A percentile compares a stretch with the other conserved stretches of the same genome.
These are phyloP conservation scores for Xestia c-nigrum DNA, from an alignment of 2,888 invertebrate species.

Conservation along the genomic window DNA sequence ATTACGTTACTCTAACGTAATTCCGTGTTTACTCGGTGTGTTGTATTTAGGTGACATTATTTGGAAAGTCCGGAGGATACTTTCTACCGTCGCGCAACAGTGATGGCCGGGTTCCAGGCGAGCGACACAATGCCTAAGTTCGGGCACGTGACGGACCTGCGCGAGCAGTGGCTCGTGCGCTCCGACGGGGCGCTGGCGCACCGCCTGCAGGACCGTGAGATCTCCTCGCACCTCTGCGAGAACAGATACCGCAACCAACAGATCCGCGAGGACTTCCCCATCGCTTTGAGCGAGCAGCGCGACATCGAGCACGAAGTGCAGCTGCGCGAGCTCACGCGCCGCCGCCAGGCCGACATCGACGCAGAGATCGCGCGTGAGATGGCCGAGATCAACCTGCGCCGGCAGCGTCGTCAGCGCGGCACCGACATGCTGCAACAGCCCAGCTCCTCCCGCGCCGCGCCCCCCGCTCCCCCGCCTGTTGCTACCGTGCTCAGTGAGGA, in stretches of 20 bases:
- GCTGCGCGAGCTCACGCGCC: constrained; percentile 80
- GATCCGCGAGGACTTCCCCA: constrained; percentile 88
- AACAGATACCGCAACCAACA: constrained; percentile 88
- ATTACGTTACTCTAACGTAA: constrained; percentile 70
- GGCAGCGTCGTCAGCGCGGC: constrained; percentile 80
- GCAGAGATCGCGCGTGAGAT: constrained; percentile 87
- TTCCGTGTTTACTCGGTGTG: constrained; percentile 52
- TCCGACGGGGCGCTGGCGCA: constrained; percentile 88
- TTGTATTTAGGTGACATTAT: constrained; percentile 63
- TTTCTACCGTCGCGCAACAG: constrained; percentile 71
- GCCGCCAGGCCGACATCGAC: constrained; percentile 86
- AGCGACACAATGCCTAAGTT: constrained; percentile 88
- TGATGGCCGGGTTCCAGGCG: constrained; percentile 84
- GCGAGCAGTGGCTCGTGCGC: constrained; percentile 88
- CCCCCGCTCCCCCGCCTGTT: constrained; percentile 66
- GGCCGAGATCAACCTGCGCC: constrained; percentile 86
- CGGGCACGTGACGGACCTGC: constrained; percentile 86
- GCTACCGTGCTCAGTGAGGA: constrained; percentile 63
- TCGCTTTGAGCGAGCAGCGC: constrained; percentile 85
- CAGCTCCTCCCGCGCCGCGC: constrained; percentile 79
- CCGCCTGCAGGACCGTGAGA: constrained; percentile 87
- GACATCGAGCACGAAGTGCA: constrained; percentile 85
- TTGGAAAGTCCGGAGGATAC: constrained; percentile 65
- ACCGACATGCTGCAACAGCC: constrained; percentile 79
- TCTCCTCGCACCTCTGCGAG: constrained; percentile 87